Conservation (phyloP, 1,140 invertebrate genomes). For the Anoplophora glabripennis region DNA sequence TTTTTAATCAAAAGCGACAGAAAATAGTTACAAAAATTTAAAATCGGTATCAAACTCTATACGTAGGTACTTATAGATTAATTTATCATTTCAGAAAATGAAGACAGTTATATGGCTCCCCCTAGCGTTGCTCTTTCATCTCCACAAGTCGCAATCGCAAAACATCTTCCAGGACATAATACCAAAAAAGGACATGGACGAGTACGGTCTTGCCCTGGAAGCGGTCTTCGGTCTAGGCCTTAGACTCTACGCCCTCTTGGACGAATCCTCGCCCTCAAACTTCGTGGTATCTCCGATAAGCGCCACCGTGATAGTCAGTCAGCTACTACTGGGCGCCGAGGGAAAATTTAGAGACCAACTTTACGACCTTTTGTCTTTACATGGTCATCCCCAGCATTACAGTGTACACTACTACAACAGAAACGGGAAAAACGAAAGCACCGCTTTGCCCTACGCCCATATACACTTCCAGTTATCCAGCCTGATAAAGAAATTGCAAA, state of each 20-base stretch:
- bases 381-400: constrained; percentile 42
- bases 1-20: too few relatives aligned
- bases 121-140: too few relatives aligned
- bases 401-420: constrained; percentile 37
- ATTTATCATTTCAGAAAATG: too few relatives aligned
- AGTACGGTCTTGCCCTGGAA: constrained; percentile 26
- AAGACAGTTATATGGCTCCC: too few relatives aligned
- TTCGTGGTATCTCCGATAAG: constrained; percentile 66
- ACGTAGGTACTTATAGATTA: too few relatives aligned
- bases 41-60: too few relatives aligned
- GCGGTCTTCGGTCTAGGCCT: constrained; percentile 37
- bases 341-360: constrained; percentile 60
- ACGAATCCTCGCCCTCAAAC: constrained; percentile 50
- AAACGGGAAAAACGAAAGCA: constrained; percentile 23
- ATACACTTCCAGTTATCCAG: constrained; percentile 31
- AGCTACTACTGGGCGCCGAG: constrained; percentile 60
- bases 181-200: neutral
- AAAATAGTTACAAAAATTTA: too few relatives aligned
- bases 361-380: constrained; percentile 55
- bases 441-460: constrained; percentile 16
- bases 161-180: neutral
- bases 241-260: constrained; percentile 32
- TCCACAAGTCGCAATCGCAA: too few relatives aligned
- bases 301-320: constrained; percentile 59
- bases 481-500: constrained; percentile 25